Base-by-base conservation (phyloP, 2,797 vertebrate species). In the Neomorphus geoffroyi region DNA sequence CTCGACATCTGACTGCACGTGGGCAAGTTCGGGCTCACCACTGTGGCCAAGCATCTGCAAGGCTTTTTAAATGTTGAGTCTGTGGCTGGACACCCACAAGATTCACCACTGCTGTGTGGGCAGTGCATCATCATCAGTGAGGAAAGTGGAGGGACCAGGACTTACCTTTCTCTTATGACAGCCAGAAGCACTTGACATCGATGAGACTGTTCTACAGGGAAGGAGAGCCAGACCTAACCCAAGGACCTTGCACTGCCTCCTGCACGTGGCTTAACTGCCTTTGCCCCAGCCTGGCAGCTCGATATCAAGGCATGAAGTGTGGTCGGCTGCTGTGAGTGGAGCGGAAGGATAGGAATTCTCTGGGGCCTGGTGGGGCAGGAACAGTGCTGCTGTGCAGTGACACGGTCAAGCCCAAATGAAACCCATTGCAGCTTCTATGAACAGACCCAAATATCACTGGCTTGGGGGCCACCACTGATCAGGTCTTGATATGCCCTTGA, bases 51-150 rank as follows among this genome's bases (percentile, higher is more conserved):
- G 5, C 56, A 64, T 57, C 45, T 1, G 1, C 2, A 2, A 57
- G 48, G 30, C n/a, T 67, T 61, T 70, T 71, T 39, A 1, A 18
- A 28, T 71, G 27, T 46, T n/a, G 39, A 79, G 51, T 30, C 45
- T 0, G 0, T n/a, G 72, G 39, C 27, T 28, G 14, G n/a, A 28
- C 28, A 67, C 37, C 46, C 46, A 13, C 35, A 26, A 43, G 57
- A 10, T 58, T 70, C 2, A 1, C 33, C 33, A 7, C 33, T 1
- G 1, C 57, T 32, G 22, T 2, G 1, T 0, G 1, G 19, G 28
- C 3, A 2, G 51, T 18, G 24, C 24, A 18, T 27, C 24, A 13
- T 4, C 58, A 81, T 2, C 35, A 18, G 54, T 8, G 48, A 77
- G 60, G 43, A 62, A 37, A 57, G 26, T 2, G 2, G 39, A 32